phyloP scores from a whole-genome alignment of 2,797 vertebrate species.

The Enoplosus armatus region DNA sequence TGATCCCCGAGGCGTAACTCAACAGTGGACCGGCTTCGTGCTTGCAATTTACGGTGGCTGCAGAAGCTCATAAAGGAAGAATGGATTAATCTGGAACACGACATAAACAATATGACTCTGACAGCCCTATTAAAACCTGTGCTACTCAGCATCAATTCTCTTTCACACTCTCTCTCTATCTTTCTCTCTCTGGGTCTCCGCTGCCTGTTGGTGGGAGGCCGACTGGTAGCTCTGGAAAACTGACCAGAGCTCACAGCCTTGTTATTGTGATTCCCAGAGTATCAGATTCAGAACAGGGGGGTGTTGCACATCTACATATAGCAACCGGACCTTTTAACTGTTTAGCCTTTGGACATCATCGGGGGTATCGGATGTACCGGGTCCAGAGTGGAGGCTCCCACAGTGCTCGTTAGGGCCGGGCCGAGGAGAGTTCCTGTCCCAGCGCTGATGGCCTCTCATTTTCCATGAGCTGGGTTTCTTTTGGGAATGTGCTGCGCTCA shows the following conservation, averaged over 20 bases:
- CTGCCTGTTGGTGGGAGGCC: conserved; percentile 57
- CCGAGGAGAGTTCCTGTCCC: conserved; percentile 76
- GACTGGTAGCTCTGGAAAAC: conserved; percentile 67
- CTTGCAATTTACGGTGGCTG: conserved; percentile 86
- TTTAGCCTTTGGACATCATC: conserved; percentile 84
- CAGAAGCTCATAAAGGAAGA: conserved; percentile 87
- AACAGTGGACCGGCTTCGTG: conserved; percentile 78
- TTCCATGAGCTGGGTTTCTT: conserved; percentile 73
- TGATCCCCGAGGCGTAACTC: conserved; percentile 85
- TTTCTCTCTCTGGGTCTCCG: conserved; percentile 45
- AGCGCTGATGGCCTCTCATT: conserved; percentile 69
- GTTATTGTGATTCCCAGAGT: conserved; percentile 84
- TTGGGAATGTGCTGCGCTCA: conserved; percentile 74
- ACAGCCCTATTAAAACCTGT: conserved; percentile 86
- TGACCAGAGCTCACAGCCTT: conserved; percentile 67
- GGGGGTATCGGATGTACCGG: conserved; percentile 79
- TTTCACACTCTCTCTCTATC: conserved; percentile 57
- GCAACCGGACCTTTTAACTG: conserved; percentile 82
- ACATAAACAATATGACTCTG: conserved; percentile 88
- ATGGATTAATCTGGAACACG: conserved; percentile 88
- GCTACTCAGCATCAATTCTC: conserved; percentile 86
- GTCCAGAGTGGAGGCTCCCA: conserved; percentile 77
- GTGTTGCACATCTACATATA: conserved; percentile 80
- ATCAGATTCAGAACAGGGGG: conserved; percentile 75
- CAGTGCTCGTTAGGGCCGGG: conserved; percentile 77